Conservation (phyloP, 23 tunicate genomes). For the Styela clava region DNA sequence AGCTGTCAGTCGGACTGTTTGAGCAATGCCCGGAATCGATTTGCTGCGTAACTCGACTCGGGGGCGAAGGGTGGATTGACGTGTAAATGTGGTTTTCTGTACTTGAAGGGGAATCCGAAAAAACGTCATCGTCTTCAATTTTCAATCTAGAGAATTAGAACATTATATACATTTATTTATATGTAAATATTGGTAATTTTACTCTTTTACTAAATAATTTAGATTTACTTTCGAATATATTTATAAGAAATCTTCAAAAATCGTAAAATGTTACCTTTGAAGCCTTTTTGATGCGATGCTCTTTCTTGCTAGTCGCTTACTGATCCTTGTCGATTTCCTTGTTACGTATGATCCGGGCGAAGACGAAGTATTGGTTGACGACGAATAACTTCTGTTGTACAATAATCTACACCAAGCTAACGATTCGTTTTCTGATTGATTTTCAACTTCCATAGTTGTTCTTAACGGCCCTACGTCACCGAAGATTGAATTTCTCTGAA, state of each 20-base stretch:
- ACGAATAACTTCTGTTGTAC: conserved; percentile 9
- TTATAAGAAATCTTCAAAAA: too few species aligned
- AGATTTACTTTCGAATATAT: too few species aligned
- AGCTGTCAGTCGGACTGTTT: conserved; percentile 9
- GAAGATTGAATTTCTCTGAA: background rate
- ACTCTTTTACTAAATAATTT: too few species aligned
- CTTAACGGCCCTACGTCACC: background rate
- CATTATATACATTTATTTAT: too few species aligned
- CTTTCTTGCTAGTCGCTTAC: background rate
- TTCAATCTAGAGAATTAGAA: background rate
- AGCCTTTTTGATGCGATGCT: background rate
- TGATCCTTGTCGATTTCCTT: background rate
- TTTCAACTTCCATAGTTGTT: background rate
- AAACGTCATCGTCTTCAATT: background rate
- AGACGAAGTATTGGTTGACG: background rate
- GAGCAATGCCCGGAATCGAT: background rate
- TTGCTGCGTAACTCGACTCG: background rate
- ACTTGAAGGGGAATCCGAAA: background rate
- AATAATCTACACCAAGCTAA: conserved; percentile 1
- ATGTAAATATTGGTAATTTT: too few species aligned
- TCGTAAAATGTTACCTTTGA: background rate
- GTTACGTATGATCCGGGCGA: background rate
- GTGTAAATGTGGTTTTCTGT: background rate
- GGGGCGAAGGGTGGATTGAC: background rate
- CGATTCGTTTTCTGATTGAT: background rate